Evolutionary conservation across 2,888 invertebrate species (phyloP), one percentile per base, ranked within the genome.

Genomic region (Drosophila gaucha): DNA sequence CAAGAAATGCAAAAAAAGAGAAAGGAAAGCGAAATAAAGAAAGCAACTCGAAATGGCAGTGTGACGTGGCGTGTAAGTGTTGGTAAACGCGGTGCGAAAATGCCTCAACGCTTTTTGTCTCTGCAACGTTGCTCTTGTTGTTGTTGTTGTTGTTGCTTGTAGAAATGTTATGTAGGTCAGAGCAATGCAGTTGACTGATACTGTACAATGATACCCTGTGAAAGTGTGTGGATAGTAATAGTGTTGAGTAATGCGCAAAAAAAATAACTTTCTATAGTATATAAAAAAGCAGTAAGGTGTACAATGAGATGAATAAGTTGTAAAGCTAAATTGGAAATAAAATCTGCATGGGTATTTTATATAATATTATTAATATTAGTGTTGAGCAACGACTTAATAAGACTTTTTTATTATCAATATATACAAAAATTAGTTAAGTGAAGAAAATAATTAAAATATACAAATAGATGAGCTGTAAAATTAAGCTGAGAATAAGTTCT

Each of bases 1-100:
- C 8, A 59, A 56, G 49, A 33, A 52, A 57, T 56, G 12, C 28
- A 44, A 62, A 72, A 39, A 10, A 36, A 44, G 31, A 41, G 31
- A n/a, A 3, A 1, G 8, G n/a, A n/a, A 49, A 35, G 4, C 1
- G 2, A 52, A 50, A 50, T 39, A 59, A 51, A 59, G 44, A 49
- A 65, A 55, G 49, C 57, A 50, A 66, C 60, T 39, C 50, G 52
- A 46, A 49, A 59, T 41, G 44, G 47, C 63, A 33, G 52, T 63
- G 77, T 66, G 57, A 50, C 65, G 52, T 67, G 43, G 75, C 68
- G 67, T 84, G 76, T 70, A 78, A 84, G 82, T 82, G 85, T 84
- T 82, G 82, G 82, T 78, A 84, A 84, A 84, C 73, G 80, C 65
- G 71, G 62, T 76, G 73, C 64, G 60, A 73, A n/a, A 80, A 83